These are phyloP conservation scores for Cygnus olor DNA, from an alignment of 2,797 vertebrate genomes.

Conservation along the genomic window DNA sequence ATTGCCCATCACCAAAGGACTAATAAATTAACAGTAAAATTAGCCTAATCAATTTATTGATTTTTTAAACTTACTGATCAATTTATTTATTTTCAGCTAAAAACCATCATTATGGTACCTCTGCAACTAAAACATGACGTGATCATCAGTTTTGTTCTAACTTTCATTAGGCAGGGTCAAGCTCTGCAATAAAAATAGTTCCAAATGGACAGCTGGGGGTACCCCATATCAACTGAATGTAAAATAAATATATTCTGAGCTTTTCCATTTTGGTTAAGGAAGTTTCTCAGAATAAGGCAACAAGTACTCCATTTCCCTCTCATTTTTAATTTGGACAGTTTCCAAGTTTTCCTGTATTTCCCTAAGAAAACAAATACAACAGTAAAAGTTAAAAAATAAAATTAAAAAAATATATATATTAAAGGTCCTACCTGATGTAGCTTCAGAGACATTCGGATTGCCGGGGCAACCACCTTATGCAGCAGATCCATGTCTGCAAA, in stretches of 20 bases:
- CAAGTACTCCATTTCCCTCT: background rate
- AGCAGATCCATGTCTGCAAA: constrained; percentile 95
- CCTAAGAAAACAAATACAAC: background rate
- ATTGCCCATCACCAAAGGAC: background rate
- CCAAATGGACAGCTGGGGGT: background rate
- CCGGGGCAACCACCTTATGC: constrained; percentile 92
- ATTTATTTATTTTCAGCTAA: background rate
- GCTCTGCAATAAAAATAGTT: background rate
- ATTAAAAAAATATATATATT: background rate
- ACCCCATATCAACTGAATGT: background rate
- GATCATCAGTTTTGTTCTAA: background rate
- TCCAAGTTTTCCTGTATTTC: background rate
- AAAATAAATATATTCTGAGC: background rate
- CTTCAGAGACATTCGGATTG: constrained; percentile 96
- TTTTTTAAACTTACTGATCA: background rate
- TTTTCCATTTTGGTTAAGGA: background rate
- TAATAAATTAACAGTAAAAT: background rate
- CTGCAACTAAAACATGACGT: background rate
- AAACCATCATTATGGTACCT: background rate
- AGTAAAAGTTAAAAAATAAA: background rate
- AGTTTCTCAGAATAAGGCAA: background rate
- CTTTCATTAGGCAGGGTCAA: background rate
- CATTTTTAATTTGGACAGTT: background rate
- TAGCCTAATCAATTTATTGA: background rate
- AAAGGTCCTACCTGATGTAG: constrained; percentile 88